phyloP scores from a whole-genome alignment of 1,140 invertebrate species.

The Eriosoma lanigerum region DNA sequence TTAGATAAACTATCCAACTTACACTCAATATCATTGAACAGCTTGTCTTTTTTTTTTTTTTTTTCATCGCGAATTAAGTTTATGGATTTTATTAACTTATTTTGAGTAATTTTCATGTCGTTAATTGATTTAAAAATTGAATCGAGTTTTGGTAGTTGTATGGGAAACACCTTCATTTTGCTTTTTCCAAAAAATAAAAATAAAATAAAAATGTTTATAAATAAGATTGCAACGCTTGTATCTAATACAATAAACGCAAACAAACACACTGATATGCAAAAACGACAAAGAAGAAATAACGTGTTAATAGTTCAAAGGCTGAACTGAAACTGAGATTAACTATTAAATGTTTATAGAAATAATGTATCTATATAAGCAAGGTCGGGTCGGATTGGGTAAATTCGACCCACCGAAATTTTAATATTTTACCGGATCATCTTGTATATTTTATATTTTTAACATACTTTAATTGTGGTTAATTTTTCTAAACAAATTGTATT shows the following conservation, averaged over 20 bases:
- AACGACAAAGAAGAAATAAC: too few species aligned
- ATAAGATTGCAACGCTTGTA: neutral
- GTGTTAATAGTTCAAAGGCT: too few species aligned
- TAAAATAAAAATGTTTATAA: neutral
- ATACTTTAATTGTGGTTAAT: too few species aligned
- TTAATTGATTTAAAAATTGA: neutral
- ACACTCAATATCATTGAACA: neutral
- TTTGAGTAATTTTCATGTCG: conserved; percentile 13
- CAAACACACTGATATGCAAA: too few species aligned
- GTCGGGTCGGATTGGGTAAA: too few species aligned
- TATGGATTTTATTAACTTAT: neutral
- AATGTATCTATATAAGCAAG: too few species aligned
- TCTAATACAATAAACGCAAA: neutral
- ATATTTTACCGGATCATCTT: too few species aligned
- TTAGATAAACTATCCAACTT: too few species aligned
- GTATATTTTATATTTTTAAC: too few species aligned
- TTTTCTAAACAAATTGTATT: too few species aligned
- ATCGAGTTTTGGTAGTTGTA: neutral
- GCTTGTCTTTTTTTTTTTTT: neutral
- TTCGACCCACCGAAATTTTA: too few species aligned
- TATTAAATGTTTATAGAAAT: too few species aligned
- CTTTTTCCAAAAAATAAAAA: neutral
- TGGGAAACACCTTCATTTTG: neutral
- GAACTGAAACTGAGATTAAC: neutral
- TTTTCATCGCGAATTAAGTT: neutral